Evolutionary conservation across 2,113 vertebrate genomes (phyloP).

Genomic region (Genyomyrus donnyi): DNA sequence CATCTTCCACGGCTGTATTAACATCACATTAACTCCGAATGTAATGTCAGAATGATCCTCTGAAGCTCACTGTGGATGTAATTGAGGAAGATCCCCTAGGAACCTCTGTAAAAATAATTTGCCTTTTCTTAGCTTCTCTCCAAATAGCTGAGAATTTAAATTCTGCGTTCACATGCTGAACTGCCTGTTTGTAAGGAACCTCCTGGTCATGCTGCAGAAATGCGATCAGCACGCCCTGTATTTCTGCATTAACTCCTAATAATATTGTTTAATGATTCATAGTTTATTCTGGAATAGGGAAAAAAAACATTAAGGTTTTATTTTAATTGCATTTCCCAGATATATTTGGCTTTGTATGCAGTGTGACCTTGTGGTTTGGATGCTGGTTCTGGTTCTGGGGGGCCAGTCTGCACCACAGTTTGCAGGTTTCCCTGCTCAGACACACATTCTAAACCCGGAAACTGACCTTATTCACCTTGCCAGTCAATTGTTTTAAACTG

Average conservation of each 20-base stretch:
- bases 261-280: not conserved
- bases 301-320: not conserved
- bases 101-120: conserved; percentile 42
- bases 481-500: not conserved
- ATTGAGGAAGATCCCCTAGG: conserved; percentile 46
- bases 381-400: not conserved
- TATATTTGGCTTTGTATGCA: not conserved
- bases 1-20: conserved; percentile 42
- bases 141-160: conserved; percentile 43
- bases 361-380: not conserved
- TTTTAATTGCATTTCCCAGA: not conserved
- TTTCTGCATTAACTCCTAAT: not conserved
- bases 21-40: conserved; percentile 46
- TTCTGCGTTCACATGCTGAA: not conserved
- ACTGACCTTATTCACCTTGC: too few relatives aligned
- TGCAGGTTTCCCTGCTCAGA: not conserved
- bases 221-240: not conserved
- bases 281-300: not conserved
- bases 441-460: not conserved
- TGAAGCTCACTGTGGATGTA: conserved; percentile 34
- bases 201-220: not conserved
- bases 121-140: conserved; percentile 39
- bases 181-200: too few relatives aligned
- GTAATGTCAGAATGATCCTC: conserved; percentile 44
- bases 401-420: not conserved